Percentiles rank a stretch among this genome's conserved stretches.
These are phyloP conservation scores for Lamellibrachia luymesi DNA, from an alignment of 1,140 invertebrate genomes.

Conservation along the genomic window DNA sequence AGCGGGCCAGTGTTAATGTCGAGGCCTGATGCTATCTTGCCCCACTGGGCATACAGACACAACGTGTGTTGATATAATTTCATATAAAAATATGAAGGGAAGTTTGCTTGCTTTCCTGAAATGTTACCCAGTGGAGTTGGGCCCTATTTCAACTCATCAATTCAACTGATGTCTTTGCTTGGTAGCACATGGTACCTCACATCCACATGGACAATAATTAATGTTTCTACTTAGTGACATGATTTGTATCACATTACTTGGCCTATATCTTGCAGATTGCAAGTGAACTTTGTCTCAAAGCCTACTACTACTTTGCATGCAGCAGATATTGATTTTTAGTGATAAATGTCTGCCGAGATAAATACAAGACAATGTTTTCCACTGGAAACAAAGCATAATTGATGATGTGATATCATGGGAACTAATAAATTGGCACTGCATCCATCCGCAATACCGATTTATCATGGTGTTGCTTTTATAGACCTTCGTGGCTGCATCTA, in stretches of 20 bases:
- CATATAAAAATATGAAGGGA: no score
- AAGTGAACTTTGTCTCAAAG: neutral
- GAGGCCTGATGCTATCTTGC: no score
- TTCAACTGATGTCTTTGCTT: neutral
- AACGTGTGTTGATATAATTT: no score
- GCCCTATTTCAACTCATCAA: no score
- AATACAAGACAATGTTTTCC: neutral
- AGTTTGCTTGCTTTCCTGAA: no score
- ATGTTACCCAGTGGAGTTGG: no score
- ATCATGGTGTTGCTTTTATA: neutral
- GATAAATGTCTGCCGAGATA: neutral
- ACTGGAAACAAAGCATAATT: conserved; percentile 1
- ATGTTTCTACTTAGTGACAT: neutral
- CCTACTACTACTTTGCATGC: neutral
- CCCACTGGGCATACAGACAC: no score
- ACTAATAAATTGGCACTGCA: neutral
- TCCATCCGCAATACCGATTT: neutral
- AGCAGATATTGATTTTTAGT: neutral
- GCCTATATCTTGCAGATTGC: neutral
- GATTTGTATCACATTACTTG: neutral
- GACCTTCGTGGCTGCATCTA: neutral
- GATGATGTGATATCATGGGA: neutral
- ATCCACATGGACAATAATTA: neutral
- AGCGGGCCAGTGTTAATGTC: no score
- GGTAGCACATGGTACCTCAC: neutral